Percentiles rank a stretch among this genome's conserved stretches.
phyloP scores from a whole-genome alignment of 1,140 invertebrate genomes.

The Gonioctena quinquepunctata region DNA sequence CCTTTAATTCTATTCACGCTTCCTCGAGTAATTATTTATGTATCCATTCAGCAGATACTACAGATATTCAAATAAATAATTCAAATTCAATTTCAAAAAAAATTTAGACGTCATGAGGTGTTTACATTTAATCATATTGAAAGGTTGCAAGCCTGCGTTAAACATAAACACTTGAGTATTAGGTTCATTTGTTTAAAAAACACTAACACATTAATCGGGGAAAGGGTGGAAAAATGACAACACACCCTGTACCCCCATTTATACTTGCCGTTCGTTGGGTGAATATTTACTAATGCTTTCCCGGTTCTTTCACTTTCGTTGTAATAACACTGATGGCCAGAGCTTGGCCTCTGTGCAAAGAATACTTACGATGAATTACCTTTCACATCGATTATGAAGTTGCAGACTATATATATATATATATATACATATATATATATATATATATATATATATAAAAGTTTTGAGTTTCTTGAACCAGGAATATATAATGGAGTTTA shows the following conservation, averaged over 20 bases:
- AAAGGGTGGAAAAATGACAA: conserved; percentile 25
- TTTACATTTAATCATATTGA: conserved; percentile 45
- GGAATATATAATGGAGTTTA: too few relatives aligned
- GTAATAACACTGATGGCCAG: conserved; percentile 10
- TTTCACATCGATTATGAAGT: conserved; percentile 3
- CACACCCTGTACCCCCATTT: conserved; percentile 20
- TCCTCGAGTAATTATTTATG: conserved; percentile 23
- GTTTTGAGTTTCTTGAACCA: too few relatives aligned
- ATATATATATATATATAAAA: too few relatives aligned
- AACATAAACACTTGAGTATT: conserved; percentile 45
- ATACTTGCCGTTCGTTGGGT: conserved; percentile 7
- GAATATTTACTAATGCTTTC: conserved; percentile 11
- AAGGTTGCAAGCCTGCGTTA: conserved; percentile 37
- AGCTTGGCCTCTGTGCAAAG: background rate
- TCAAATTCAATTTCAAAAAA: conserved; percentile 41
- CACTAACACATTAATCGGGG: conserved; percentile 39
- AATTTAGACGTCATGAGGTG: conserved; percentile 29
- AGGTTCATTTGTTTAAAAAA: conserved; percentile 45
- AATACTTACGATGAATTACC: background rate
- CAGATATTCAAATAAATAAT: conserved; percentile 42
- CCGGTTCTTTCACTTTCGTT: conserved; percentile 3
- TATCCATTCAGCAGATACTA: conserved; percentile 31
- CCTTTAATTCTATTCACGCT: conserved; percentile 29
- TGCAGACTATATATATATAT: too few relatives aligned
- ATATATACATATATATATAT: too few relatives aligned